Conservation (phyloP, 2,113 vertebrate genomes). For the Struthidea cinerea region DNA sequence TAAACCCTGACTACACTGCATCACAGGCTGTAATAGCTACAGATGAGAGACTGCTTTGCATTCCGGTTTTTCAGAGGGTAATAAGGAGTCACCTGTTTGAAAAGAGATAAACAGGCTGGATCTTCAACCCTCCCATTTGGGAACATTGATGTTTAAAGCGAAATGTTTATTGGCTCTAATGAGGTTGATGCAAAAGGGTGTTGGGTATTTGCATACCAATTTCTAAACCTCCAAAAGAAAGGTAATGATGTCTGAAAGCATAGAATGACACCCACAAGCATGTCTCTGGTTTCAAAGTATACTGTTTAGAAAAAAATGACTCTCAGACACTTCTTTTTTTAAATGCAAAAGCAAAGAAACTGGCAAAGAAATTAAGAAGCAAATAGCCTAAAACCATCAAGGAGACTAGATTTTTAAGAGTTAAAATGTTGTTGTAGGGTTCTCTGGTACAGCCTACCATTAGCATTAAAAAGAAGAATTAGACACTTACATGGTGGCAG, state of each 20-base stretch:
- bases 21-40: constrained; percentile 14
- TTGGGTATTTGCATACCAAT: background rate
- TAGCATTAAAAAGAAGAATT: background rate
- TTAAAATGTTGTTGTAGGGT: background rate
- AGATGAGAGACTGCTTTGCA: constrained; percentile 2
- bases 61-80: constrained; percentile 2
- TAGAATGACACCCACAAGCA: background rate
- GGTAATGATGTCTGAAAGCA: background rate
- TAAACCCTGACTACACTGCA: background rate
- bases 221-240: constrained; percentile 17
- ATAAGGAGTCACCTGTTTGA: background rate
- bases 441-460: background rate
- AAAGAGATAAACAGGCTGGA: background rate
- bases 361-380: background rate
- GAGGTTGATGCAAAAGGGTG: background rate
- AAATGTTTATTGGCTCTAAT: constrained; percentile 11
- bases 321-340: background rate
- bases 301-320: background rate
- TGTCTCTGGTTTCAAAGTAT: background rate
- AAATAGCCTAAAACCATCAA: background rate
- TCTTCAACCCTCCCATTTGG: background rate
- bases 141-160: background rate
- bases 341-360: background rate
- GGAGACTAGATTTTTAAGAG: background rate
- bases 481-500: background rate